Conservation (phyloP, 2,113 vertebrate species). For the Pedetes capensis region DNA sequence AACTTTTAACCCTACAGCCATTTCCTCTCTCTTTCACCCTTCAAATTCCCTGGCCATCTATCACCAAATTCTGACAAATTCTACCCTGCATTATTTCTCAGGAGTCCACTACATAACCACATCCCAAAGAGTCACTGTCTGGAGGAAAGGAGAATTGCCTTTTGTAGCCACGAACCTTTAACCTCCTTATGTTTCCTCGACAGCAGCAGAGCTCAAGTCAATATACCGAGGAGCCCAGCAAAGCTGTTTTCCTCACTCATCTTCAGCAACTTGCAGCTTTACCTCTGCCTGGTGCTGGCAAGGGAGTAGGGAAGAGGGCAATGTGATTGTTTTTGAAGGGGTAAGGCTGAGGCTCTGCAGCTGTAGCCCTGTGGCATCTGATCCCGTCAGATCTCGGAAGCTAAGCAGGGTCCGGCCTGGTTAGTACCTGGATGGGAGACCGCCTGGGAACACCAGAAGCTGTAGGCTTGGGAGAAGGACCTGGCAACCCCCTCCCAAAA, state of each 20-base stretch:
- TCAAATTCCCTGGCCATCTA: background rate
- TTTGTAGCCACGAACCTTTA: background rate
- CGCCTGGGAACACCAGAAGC: no score
- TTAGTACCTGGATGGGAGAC: no score
- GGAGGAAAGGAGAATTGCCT: background rate
- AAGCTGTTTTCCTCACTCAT: background rate
- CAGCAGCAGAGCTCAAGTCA: background rate
- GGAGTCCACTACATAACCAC: background rate
- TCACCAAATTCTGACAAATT: background rate
- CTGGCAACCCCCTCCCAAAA: no score
- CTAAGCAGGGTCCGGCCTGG: no score
- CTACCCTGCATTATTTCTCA: background rate
- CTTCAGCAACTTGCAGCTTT: background rate
- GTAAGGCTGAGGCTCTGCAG: background rate
- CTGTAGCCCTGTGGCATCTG: no score
- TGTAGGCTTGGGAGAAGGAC: no score
- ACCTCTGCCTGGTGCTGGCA: background rate
- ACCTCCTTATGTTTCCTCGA: background rate
- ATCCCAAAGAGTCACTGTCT: background rate
- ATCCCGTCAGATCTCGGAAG: no score
- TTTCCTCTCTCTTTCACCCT: background rate
- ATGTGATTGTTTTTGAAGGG: background rate
- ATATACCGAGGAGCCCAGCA: background rate
- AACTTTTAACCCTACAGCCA: background rate
- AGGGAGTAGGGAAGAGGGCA: background rate